Evolutionary conservation across 2,888 invertebrate species (phyloP), one percentile per base, ranked within the genome.

Genomic region (Calliopum simillimum): DNA sequence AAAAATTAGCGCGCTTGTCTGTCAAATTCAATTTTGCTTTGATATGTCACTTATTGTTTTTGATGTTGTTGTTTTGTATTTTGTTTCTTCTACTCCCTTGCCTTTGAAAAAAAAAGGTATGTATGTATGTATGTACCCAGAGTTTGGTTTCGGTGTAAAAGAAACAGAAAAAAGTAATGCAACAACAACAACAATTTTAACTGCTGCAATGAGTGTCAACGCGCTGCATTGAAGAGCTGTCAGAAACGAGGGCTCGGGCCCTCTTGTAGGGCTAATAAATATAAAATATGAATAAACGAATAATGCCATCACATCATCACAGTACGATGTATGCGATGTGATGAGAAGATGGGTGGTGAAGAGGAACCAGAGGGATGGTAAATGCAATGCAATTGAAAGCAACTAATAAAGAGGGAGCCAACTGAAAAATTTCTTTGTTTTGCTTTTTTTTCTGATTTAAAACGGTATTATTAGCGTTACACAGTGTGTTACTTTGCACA

Each of bases 1-100:
- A 68, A 53, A 82, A 85, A 84, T 85, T 85, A 85, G 85, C 84
- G 84, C 82, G 84, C 81, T 84, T 84, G 84, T 85, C 85, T 85
- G 84, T 85, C 85, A 84, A 84, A 84, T 82, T 85, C 80, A 84
- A 83, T 84, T 85, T 81, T 76, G 79, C 82, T 81, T 83, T 83
- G 84, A 82, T 81, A 84, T 82, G 81, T 80, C 83, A 80, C 76
- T 81, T 59, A 59, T 46, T 25, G 14, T 44, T 53, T 53, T 33
- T 65, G 14, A 8, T 63, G 25, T 49, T 73, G 72, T 41, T 47
- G 68, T 59, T 63, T 51, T 55, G 19, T 49, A 43, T 61, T 44
- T 16, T 19, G 14, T 19, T 14, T 49, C 5, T 49, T 25, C n/a
- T 23, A 49, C 51, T 68, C 53, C 53, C 61, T 61, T 70, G 70